These are phyloP conservation scores for Incurvaria masculella DNA, from an alignment of 2,888 invertebrate species.

Conservation along the genomic window DNA sequence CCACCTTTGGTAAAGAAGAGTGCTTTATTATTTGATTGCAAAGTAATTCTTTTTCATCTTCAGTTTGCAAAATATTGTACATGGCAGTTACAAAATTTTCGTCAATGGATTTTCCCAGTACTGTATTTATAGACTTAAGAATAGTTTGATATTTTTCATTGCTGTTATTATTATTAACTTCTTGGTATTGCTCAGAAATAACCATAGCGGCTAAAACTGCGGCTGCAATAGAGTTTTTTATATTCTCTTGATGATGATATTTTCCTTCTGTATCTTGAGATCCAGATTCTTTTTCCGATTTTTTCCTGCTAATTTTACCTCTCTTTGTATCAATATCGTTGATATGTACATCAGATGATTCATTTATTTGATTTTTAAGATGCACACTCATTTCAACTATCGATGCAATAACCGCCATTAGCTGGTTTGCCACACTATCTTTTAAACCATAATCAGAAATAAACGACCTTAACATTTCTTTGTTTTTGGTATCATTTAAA, in stretches of 20 bases:
- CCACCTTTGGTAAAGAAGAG: constrained; percentile 58
- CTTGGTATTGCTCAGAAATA: constrained; percentile 49
- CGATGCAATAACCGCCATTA: constrained; percentile 48
- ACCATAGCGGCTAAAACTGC: constrained; percentile 51
- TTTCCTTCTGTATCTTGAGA: constrained; percentile 26
- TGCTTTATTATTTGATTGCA: constrained; percentile 50
- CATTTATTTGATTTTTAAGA: constrained; percentile 40
- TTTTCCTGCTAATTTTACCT: constrained; percentile 31
- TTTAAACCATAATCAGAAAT: constrained; percentile 48
- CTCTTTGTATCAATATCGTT: constrained; percentile 28
- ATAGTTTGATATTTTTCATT: constrained; percentile 50
- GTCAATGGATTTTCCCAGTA: constrained; percentile 47
- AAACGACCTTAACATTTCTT: constrained; percentile 47
- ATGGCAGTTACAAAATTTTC: constrained; percentile 47
- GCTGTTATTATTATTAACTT: constrained; percentile 46
- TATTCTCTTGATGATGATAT: constrained; percentile 44
- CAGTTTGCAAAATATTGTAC: constrained; percentile 47
- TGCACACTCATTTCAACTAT: constrained; percentile 53
- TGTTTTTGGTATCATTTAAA: constrained; percentile 46
- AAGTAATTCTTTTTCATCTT: constrained; percentile 46
- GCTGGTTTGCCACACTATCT: constrained; percentile 51
- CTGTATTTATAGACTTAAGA: constrained; percentile 49
- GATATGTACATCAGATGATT: constrained; percentile 26
- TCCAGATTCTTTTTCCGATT: constrained; percentile 22
- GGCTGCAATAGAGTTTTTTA: constrained; percentile 52